phyloP scores from a whole-genome alignment of 2,113 vertebrate genomes.

The Pogonocichla stellata region DNA sequence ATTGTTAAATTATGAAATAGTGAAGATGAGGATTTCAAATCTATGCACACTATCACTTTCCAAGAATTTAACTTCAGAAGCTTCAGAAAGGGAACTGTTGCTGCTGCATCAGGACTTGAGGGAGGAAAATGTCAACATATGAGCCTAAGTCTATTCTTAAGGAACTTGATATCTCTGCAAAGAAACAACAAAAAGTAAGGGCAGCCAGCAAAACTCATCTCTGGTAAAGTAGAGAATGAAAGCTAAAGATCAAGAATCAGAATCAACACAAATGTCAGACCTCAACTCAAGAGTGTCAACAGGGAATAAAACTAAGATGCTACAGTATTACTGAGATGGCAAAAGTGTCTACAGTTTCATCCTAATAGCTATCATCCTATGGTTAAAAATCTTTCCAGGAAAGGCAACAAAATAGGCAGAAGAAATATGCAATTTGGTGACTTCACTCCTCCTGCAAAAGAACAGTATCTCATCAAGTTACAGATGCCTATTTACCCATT shows the following conservation, averaged over 20 bases:
- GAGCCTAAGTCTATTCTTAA: not conserved
- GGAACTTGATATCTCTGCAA: not conserved
- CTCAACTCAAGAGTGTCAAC: not conserved
- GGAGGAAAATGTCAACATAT: not conserved
- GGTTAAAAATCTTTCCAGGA: not conserved
- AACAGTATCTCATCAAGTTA: not conserved
- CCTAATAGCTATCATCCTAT: not conserved
- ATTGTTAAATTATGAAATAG: not conserved
- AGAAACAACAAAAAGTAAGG: not conserved
- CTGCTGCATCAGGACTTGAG: not conserved
- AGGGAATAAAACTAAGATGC: not conserved
- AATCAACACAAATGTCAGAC: not conserved
- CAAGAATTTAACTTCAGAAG: not conserved
- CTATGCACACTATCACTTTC: not conserved
- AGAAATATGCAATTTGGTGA: not conserved
- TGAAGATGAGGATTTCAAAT: not conserved
- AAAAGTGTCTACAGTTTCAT: not conserved
- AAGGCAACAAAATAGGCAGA: not conserved
- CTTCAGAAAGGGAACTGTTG: not conserved
- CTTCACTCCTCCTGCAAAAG: not conserved
- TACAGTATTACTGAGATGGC: not conserved
- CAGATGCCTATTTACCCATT: not conserved
- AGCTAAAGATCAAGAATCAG: not conserved
- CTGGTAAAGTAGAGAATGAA: not conserved
- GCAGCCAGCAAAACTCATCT: not conserved